Percentiles rank a stretch among this genome's conserved stretches.
Evolutionary conservation across 2,888 invertebrate genomes (phyloP).

Genomic region (Trachelus stipa): DNA sequence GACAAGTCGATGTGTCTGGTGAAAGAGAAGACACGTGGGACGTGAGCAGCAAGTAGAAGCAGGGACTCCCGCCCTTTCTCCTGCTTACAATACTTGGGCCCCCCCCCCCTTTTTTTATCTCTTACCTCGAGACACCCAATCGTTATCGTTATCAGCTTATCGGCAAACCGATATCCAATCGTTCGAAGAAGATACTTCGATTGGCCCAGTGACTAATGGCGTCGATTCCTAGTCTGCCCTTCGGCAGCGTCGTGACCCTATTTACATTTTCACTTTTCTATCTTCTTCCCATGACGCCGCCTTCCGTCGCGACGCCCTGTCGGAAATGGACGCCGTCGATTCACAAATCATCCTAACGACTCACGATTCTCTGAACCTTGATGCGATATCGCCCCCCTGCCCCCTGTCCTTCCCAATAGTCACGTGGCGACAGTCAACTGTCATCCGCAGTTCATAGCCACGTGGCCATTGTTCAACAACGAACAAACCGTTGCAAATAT

Average conservation of each 20-base stretch:
- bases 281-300: not conserved
- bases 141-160: not conserved
- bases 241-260: not conserved
- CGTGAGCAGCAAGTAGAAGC: not conserved
- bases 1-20: not conserved
- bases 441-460: constrained; percentile 27
- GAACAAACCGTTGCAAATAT: not conserved
- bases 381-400: not conserved
- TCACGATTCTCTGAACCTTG: not conserved
- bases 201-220: not conserved
- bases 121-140: not conserved
- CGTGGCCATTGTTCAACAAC: not conserved
- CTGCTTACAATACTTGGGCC: not conserved
- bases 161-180: not conserved
- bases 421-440: constrained; percentile 33
- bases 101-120: not conserved
- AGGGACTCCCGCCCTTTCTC: not conserved
- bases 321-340: not conserved
- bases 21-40: not conserved
- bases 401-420: not conserved
- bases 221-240: not conserved
- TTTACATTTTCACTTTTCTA: not conserved
- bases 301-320: not conserved
- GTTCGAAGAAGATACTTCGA: not conserved
- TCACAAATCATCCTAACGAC: constrained; percentile 3